These are phyloP conservation scores for Tapirus indicus DNA, from an alignment of 2,797 vertebrate species.

Conservation along the genomic window DNA sequence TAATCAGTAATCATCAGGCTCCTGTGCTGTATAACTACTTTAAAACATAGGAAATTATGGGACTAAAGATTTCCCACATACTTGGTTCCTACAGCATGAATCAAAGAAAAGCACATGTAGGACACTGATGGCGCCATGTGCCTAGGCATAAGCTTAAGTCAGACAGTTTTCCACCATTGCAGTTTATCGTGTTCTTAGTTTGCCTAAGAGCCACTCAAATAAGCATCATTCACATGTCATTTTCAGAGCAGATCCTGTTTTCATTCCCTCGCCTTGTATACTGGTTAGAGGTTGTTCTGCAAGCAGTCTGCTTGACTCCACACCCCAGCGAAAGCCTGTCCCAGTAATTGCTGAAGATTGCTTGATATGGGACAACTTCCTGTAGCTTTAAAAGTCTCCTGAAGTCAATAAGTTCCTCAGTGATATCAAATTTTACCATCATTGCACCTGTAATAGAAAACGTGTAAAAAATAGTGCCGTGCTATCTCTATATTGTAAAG, in stretches of 20 bases:
- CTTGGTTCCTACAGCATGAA: background rate
- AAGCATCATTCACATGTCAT: background rate
- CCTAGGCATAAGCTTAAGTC: background rate
- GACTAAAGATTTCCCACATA: background rate
- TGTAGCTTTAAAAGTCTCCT: conserved; percentile 50
- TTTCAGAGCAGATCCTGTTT: background rate
- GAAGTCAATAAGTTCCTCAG: background rate
- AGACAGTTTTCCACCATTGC: background rate
- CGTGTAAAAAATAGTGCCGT: conserved; percentile 62
- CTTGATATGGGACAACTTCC: conserved; percentile 43
- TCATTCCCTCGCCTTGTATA: background rate
- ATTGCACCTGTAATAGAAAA: conserved; percentile 68
- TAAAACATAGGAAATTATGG: background rate
- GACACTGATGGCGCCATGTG: too few species aligned
- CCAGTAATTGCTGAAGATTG: conserved; percentile 50
- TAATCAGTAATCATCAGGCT: background rate
- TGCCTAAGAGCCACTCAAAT: background rate
- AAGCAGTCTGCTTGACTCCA: background rate
- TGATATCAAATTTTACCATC: conserved; percentile 47
- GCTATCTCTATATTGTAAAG: conserved; percentile 58
- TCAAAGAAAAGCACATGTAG: background rate
- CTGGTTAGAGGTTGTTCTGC: background rate
- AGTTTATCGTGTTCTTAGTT: background rate
- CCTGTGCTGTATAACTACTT: background rate
- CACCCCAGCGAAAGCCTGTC: background rate